These are phyloP conservation scores for Apodemia mormo DNA, from an alignment of 2,888 invertebrate species.

Conservation along the genomic window DNA sequence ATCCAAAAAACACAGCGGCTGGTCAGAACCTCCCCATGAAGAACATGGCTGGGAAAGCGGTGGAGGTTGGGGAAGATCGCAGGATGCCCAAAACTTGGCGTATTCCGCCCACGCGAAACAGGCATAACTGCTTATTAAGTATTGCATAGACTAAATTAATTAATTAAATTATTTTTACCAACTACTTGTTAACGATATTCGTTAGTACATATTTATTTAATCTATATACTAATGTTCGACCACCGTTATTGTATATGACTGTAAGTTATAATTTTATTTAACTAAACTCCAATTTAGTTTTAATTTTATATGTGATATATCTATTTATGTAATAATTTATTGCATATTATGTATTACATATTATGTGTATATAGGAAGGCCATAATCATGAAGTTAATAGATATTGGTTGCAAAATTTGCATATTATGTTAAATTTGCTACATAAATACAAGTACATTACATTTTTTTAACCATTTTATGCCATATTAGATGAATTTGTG, in stretches of 20 bases:
- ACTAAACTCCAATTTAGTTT: slow-evolving; percentile 38
- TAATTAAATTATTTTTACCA: slow-evolving; percentile 44
- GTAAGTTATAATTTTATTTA: slow-evolving; percentile 36
- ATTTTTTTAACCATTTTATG: not conserved
- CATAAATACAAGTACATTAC: too few relatives aligned
- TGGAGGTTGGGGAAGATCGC: slow-evolving; percentile 85
- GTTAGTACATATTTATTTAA: slow-evolving; percentile 38
- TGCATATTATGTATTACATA: slow-evolving; percentile 31
- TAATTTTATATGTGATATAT: slow-evolving; percentile 23
- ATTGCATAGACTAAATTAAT: slow-evolving; percentile 32
- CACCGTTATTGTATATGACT: slow-evolving; percentile 52
- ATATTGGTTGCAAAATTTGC: too few relatives aligned
- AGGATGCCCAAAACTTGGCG: slow-evolving; percentile 85
- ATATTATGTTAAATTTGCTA: too few relatives aligned
- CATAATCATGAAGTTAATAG: not conserved
- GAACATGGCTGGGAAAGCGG: slow-evolving; percentile 75
- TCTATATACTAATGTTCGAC: slow-evolving; percentile 41
- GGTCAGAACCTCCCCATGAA: slow-evolving; percentile 85
- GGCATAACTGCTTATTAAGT: slow-evolving; percentile 46
- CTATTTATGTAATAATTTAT: slow-evolving; percentile 34
- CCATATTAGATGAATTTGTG: too few relatives aligned
- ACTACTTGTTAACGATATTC: slow-evolving; percentile 27
- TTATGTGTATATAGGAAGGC: slow-evolving; percentile 10
- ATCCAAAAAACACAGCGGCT: slow-evolving; percentile 87
- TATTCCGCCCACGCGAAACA: slow-evolving; percentile 84